phyloP scores from a whole-genome alignment of 1,140 invertebrate species.

The Apolygus lucorum region DNA sequence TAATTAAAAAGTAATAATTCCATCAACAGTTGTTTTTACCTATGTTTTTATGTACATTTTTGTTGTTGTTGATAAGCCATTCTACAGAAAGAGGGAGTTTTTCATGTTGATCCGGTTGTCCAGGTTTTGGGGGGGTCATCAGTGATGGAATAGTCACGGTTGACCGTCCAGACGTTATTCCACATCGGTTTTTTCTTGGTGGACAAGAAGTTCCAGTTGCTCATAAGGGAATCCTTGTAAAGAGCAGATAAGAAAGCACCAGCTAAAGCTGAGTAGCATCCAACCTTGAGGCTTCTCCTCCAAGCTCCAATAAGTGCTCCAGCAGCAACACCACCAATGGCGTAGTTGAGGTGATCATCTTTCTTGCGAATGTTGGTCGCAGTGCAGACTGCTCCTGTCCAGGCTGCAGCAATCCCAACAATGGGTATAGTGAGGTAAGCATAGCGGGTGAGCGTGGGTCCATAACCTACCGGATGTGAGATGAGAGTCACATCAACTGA shows the following conservation, averaged over 20 bases:
- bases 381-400: conserved; percentile 49
- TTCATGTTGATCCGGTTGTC: neutral
- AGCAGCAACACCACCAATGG: conserved; percentile 45
- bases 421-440: conserved; percentile 41
- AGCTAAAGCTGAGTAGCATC: conserved; percentile 32
- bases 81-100: no score
- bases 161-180: neutral
- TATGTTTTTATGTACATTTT: no score
- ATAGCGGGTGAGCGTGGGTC: conserved; percentile 41
- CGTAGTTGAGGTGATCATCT: conserved; percentile 47
- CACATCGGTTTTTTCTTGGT: conserved; percentile 18
- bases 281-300: conserved; percentile 38
- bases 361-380: conserved; percentile 50
- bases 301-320: conserved; percentile 50
- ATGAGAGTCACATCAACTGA: conserved; percentile 49
- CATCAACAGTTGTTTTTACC: no score
- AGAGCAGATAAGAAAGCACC: conserved; percentile 44
- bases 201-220: conserved; percentile 38
- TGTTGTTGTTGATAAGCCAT: no score
- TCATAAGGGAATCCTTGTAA: conserved; percentile 47
- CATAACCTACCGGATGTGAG: conserved; percentile 47
- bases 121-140: neutral
- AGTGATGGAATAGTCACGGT: neutral
- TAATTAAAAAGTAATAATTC: no score
- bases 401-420: conserved; percentile 48